Base-by-base conservation (phyloP, 2,888 invertebrate species). In the Autographa gamma region DNA sequence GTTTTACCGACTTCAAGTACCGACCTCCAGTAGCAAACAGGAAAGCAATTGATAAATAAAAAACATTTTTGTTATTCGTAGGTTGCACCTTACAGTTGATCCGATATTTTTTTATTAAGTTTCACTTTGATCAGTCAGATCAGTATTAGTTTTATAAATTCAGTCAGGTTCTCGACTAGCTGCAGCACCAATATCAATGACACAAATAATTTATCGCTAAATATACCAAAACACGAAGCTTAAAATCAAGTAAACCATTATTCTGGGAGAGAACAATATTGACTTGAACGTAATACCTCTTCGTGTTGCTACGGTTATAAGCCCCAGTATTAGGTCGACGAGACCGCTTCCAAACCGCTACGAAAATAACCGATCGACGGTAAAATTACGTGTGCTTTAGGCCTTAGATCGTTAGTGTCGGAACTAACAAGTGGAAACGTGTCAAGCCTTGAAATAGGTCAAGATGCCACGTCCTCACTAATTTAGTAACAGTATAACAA, bases 371-470 rank as follows among this genome's bases (percentile, higher is more conserved):
- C 18, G 2, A 65, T 25, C 18, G 18, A 16, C n/a, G 38, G 60
- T 63, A 25, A 56, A 19, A 69, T 34, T 54, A 63, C 75, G 71
- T 75, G 66, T 68, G 65, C 54, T 60, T 48, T 63, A 54, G 68
- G 54, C 76, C 69, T 78, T 80, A 86, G 85, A 84, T 92, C 91
- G 92, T 92, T 92, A 92, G 88, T 81, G 88, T 86, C 85, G 83
- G 83, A 85, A 85, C 88, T 88, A 89, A 90, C 91, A 88, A 90
- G 90, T 85, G 86, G 82, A 86, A 86, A 88, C 90, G 86, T 88
- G 90, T 87, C 83, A 83, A 77, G 85, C 85, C 84, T 85, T 88
- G 84, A 90, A 92, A 86, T 91, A 88, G 92, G 92, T 92, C 92
- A 92, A 92, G 92, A 90, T 86, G 88, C 85, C 87, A 80, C 89